Percentiles rank a stretch among this genome's conserved stretches.
These are phyloP conservation scores for Diadophis punctatus DNA, from an alignment of 2,113 vertebrate species.

Conservation along the genomic window DNA sequence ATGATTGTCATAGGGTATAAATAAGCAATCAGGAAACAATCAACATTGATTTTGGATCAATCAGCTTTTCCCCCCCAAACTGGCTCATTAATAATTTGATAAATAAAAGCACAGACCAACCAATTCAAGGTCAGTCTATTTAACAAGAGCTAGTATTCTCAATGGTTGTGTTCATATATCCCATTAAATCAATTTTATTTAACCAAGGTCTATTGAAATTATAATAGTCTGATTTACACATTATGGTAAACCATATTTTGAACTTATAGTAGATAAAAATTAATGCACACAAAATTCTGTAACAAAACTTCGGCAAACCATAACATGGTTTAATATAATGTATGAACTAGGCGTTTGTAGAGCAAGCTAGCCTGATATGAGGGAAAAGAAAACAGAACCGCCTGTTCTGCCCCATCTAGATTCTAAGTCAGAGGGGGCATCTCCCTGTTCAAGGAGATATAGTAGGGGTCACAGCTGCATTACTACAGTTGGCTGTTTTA, in stretches of 20 bases:
- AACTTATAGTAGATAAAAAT: background rate
- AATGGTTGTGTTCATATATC: background rate
- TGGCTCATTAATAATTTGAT: background rate
- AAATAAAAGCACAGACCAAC: background rate
- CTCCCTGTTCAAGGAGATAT: background rate
- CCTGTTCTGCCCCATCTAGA: background rate
- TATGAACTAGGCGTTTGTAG: background rate
- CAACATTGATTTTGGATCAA: too few species aligned
- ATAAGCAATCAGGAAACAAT: too few species aligned
- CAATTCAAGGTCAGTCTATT: background rate
- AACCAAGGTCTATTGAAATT: background rate
- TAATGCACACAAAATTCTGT: background rate
- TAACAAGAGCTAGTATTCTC: background rate
- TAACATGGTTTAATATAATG: background rate
- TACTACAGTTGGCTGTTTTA: background rate
- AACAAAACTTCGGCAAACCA: background rate
- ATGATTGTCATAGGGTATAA: too few species aligned
- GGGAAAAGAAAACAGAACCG: background rate
- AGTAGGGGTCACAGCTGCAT: background rate
- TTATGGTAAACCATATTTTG: background rate
- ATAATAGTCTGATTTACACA: background rate
- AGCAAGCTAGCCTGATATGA: background rate
- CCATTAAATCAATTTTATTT: background rate
- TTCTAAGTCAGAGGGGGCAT: background rate
- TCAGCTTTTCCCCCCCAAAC: too few species aligned